phyloP scores from a whole-genome alignment of 1,140 invertebrate genomes.

The Musca vetustissima region DNA sequence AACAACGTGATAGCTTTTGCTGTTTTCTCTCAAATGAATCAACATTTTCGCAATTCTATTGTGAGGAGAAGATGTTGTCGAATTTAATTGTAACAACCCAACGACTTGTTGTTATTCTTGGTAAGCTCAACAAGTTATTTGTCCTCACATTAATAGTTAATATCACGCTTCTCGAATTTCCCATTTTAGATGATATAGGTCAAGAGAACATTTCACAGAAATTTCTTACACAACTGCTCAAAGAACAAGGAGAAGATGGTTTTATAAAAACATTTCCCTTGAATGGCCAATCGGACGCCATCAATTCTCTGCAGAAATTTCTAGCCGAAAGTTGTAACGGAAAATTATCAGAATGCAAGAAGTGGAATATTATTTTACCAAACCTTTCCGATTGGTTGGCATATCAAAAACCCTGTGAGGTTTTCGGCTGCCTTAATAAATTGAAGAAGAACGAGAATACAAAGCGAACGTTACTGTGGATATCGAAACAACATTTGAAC shows the following conservation, averaged over 20 bases:
- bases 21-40: too few species aligned
- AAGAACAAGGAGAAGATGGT: conserved; percentile 40
- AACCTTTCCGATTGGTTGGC: conserved; percentile 43
- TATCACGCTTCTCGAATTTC: neutral
- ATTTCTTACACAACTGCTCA: conserved; percentile 42
- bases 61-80: conserved; percentile 42
- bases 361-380: conserved; percentile 44
- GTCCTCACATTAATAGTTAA: too few species aligned
- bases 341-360: conserved; percentile 28
- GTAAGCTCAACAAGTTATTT: conserved; percentile 30
- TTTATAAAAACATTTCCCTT: conserved; percentile 38
- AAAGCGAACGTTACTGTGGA: conserved; percentile 47
- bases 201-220: conserved; percentile 46
- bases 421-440: conserved; percentile 42
- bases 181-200: conserved; percentile 44
- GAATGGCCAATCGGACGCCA: conserved; percentile 36
- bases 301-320: conserved; percentile 35
- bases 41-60: neutral
- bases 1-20: too few species aligned
- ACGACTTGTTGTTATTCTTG: conserved; percentile 47
- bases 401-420: conserved; percentile 38
- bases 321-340: conserved; percentile 29
- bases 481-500: conserved; percentile 35
- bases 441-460: conserved; percentile 41
- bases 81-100: conserved; percentile 46